Conservation (phyloP, 2,888 invertebrate species). For the Rhagonycha lutea region DNA sequence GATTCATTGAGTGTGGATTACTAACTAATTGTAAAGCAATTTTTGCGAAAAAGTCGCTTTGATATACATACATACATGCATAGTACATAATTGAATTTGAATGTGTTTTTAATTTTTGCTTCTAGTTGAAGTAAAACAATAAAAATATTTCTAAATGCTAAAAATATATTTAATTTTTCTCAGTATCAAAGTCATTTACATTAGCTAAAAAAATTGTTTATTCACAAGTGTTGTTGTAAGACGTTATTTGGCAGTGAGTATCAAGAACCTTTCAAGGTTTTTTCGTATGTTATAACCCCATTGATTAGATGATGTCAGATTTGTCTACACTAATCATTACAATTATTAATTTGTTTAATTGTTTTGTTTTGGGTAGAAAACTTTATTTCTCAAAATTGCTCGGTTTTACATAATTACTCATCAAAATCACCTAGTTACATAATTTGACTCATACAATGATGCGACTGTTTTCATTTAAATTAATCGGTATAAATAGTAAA, state of each 20-base stretch:
- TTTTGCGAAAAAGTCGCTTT: neutral
- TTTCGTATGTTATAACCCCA: slow-evolving; percentile 19
- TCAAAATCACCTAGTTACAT: neutral
- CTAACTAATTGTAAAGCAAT: neutral
- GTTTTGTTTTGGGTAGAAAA: neutral
- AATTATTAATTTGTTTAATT: neutral
- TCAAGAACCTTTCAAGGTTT: slow-evolving; percentile 25
- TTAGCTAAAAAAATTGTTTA: slow-evolving; percentile 20
- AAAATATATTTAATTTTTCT: slow-evolving; percentile 13
- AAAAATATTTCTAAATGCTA: slow-evolving; percentile 13
- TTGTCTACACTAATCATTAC: slow-evolving; percentile 11
- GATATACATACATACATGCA: neutral
- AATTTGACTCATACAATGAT: neutral
- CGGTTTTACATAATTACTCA: neutral
- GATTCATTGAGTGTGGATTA: neutral
- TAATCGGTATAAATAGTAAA: neutral
- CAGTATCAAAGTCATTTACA: slow-evolving; percentile 20
- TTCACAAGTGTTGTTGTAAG: slow-evolving; percentile 21
- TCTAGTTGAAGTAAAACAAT: neutral
- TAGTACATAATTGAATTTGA: slow-evolving; percentile 15
- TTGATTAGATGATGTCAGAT: slow-evolving; percentile 25
- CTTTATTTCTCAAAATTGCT: neutral
- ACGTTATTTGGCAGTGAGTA: slow-evolving; percentile 17
- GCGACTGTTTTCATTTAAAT: neutral
- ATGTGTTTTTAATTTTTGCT: neutral